phyloP scores from a whole-genome alignment of 2,113 vertebrate species.

The Alethe castanea region DNA sequence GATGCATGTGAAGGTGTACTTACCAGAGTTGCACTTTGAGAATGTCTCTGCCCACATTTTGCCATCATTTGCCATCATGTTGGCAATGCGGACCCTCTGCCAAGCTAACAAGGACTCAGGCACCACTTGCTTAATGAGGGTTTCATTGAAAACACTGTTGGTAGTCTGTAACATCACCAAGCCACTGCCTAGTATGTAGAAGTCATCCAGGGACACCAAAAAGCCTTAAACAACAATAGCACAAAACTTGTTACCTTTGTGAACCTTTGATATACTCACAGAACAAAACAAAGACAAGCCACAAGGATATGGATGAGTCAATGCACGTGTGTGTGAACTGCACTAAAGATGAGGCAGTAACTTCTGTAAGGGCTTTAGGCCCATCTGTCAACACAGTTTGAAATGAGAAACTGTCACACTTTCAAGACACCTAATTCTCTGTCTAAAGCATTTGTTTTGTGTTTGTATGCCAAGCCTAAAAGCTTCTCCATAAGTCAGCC shows the following conservation, averaged over 20 bases:
- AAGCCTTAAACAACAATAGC: constrained; percentile 76
- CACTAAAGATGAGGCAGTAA: not conserved
- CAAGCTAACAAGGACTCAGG: constrained; percentile 84
- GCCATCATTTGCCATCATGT: constrained; percentile 82
- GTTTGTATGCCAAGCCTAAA: not conserved
- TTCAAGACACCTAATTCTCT: not conserved
- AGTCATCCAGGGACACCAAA: constrained; percentile 89
- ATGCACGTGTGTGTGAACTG: not conserved
- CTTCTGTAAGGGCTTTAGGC: not conserved
- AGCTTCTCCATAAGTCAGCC: not conserved
- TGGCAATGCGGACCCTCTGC: constrained; percentile 89
- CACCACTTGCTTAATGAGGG: constrained; percentile 73
- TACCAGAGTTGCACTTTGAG: constrained; percentile 85
- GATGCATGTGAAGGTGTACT: not conserved
- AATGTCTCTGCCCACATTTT: constrained; percentile 85
- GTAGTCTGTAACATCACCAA: constrained; percentile 91
- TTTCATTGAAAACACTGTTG: constrained; percentile 82
- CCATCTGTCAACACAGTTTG: not conserved
- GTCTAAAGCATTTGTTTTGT: not conserved
- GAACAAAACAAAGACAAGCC: not conserved
- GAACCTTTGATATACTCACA: not conserved
- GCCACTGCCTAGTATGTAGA: constrained; percentile 87
- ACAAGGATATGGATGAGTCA: not conserved
- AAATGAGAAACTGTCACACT: not conserved
- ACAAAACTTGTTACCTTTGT: not conserved